phyloP scores from a whole-genome alignment of 1,140 invertebrate genomes.

The Papilio machaon region DNA sequence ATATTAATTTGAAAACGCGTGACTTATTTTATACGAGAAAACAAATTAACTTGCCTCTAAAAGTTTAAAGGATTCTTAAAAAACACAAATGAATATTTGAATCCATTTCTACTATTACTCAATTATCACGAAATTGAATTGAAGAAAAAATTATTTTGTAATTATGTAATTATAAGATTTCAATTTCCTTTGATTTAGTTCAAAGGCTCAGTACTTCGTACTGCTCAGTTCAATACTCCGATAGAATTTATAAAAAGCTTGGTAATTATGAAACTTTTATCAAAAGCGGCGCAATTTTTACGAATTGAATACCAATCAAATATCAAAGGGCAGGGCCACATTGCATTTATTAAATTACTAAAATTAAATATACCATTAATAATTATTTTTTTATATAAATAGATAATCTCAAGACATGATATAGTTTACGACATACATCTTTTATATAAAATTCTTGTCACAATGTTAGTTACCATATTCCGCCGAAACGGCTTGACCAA shows the following conservation, averaged over 20 bases:
- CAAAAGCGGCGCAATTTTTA: neutral
- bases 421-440: too few relatives aligned
- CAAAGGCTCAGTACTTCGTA: too few relatives aligned
- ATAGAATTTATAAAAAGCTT: constrained; percentile 24
- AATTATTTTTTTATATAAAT: too few relatives aligned
- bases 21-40: neutral
- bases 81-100: neutral
- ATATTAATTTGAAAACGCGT: too few relatives aligned
- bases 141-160: neutral
- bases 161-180: neutral
- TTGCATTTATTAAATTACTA: neutral
- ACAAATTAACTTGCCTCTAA: neutral
- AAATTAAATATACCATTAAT: neutral
- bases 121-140: neutral
- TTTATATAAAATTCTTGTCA: too few relatives aligned
- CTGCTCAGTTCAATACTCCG: constrained; percentile 12
- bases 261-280: constrained; percentile 15
- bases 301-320: constrained; percentile 10
- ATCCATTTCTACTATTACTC: neutral
- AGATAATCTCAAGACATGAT: too few relatives aligned
- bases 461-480: too few relatives aligned
- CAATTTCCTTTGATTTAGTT: constrained; percentile 12
- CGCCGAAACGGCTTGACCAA: too few relatives aligned
- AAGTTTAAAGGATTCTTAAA: neutral
- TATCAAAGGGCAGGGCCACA: neutral